phyloP scores from a whole-genome alignment of 2,797 vertebrate genomes.

The Chaenodraco wilsoni region DNA sequence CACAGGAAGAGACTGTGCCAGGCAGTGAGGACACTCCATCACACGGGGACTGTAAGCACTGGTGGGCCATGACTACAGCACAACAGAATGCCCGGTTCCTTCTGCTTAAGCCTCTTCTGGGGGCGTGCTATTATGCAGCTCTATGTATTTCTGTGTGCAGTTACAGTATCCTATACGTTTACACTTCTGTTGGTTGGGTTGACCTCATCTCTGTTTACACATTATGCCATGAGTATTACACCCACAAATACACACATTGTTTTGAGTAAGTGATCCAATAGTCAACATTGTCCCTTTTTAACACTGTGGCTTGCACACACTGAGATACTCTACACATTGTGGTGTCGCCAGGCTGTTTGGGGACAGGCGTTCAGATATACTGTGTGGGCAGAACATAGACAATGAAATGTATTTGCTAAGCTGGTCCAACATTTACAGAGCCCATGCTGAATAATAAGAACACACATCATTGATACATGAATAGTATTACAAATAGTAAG shows the following conservation, averaged over 20 bases:
- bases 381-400: constrained; percentile 11
- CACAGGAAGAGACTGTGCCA: constrained; percentile 72
- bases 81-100: constrained; percentile 27
- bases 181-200: no score
- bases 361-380: constrained; percentile 31
- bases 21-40: constrained; percentile 43
- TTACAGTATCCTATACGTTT: not conserved
- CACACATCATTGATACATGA: not conserved
- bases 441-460: not conserved
- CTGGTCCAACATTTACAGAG: not conserved
- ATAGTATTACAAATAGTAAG: no score
- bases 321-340: constrained; percentile 30
- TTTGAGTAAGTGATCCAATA: constrained; percentile 46
- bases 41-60: constrained; percentile 48
- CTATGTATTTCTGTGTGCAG: not conserved
- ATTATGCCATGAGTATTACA: not conserved
- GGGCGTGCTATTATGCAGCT: not conserved
- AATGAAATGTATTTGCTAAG: constrained; percentile 17
- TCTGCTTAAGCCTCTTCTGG: constrained; percentile 19
- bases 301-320: constrained; percentile 29
- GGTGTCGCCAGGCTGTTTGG: constrained; percentile 12
- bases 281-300: constrained; percentile 52
- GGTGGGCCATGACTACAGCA: constrained; percentile 41
- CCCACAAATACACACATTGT: constrained; percentile 6
- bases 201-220: no score